Evolutionary conservation across 2,113 vertebrate genomes (phyloP), one percentile per base, ranked within the genome.

Genomic region (Coreoperca whiteheadi): DNA sequence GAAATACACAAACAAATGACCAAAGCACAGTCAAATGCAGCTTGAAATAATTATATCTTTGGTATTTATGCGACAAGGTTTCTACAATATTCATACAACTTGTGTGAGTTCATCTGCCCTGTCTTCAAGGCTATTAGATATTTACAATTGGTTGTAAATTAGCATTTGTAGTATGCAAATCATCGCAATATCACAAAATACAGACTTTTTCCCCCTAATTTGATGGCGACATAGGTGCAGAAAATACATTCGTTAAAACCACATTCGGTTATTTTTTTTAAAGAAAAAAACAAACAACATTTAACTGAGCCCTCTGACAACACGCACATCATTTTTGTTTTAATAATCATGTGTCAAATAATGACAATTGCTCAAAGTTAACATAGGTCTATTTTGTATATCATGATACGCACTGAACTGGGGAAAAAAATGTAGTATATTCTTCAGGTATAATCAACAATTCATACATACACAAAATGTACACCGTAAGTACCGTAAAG

Each of bases 401-500:
- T 65, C 65, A 11, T 61, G 25, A 66, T 21, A 59, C 8, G 28
- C 25, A 64, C 25, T 25, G 18, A 51, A n/a, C 4, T 51, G 56
- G 12, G 15, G 88, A 65, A 41, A 56, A 80, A 76, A 37, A 9
- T 69, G 21, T 18, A 64, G 18, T 57, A 37, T 69, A 78, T 51
- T 70, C 8, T 37, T 84, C 32, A 68, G 50, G 20, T 64, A 71
- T 77, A 78, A 46, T 37, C 50, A 86, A 61, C 41, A 77, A 46
- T 56, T 73, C 28, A 56, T 43, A 57, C 23, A 46, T 6, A 5
- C 51, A 70, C 10, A 82, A 79, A 79, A 82, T 68, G 56, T 67
- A 59, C 63, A 72, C 48, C n/a, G n/a, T n/a, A 70, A 78, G 56
- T 64, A 70, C 67, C 57, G 12, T 53, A 50, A 57, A n/a, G 32